Base-by-base conservation (phyloP, 1,140 invertebrate species). In the Maniola jurtina region DNA sequence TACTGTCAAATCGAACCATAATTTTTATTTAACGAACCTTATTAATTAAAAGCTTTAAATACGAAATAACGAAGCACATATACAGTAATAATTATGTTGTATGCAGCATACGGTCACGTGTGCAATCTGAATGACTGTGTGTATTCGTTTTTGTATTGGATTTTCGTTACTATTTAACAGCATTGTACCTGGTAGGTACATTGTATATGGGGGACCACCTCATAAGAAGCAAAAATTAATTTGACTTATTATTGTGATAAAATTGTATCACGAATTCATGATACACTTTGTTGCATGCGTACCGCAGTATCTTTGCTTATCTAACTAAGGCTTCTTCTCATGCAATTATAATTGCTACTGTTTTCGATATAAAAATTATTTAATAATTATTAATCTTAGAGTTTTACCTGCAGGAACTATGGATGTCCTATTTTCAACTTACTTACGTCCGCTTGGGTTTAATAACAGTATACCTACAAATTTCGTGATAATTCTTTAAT, bases 61-160 rank as follows among this genome's bases (percentile, higher is more conserved):
- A 11, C 13, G 13, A 45, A 45, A 13, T 45, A 45, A 45, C 42
- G 42, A 45, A 11, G 42, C 42, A 45, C 42, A 8, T 45, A 45
- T 45, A 45, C 13, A 45, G 42, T 45, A 45, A 45, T 45, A 13
- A 45, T 45, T 45, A 45, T 45, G 42, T 45, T n/a, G 42, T 45
- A n/a, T 1, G 13, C 42, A 45, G 13, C 42, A n/a, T 45, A n/a
- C 42, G 9, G 42, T 45, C 42, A 45, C 42, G 42, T 45, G 42
- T 11, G 1, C 10, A 11, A 45, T 13, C 42, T 45, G 42, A 45
- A 45, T 45, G 42, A 2, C 42, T 45, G 42, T 45, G 42, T 45
- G 42, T 45, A 45, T 45, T n/a, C 42, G 9, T 45, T 45, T 45
- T 45, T 45, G 42, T 45, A 11, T 11, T 45, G 38, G 10, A 40